Conservation (phyloP, 2,797 vertebrate genomes). For the Acestrorhynchus altus region DNA sequence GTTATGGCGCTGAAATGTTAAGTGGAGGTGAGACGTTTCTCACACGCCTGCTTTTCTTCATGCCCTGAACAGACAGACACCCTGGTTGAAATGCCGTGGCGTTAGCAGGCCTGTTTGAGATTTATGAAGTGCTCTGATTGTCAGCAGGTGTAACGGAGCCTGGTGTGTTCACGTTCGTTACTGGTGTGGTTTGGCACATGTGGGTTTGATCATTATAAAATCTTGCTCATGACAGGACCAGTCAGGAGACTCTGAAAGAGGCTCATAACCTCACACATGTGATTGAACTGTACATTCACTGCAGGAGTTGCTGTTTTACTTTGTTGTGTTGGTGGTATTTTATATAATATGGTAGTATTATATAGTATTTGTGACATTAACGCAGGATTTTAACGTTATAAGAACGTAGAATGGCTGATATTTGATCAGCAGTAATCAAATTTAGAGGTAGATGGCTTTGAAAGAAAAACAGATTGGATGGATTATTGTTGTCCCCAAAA, state of each 20-base stretch:
- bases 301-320: background rate
- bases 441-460: no score
- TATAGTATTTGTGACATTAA: no score
- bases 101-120: constrained; percentile 1
- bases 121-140: constrained; percentile 9
- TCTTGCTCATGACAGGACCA: constrained; percentile 35
- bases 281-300: background rate
- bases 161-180: constrained; percentile 45
- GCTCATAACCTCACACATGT: background rate
- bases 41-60: background rate
- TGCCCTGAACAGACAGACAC: background rate
- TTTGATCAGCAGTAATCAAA: background rate
- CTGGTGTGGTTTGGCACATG: constrained; percentile 55
- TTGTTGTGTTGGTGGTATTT: no score
- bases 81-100: background rate
- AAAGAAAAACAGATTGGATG: no score
- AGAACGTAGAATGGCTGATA: background rate
- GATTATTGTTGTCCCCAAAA: background rate
- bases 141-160: constrained; percentile 8
- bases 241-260: constrained; percentile 6
- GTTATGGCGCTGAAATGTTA: background rate
- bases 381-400: no score
- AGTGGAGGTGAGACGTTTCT: background rate
- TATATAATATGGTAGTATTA: no score
- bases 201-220: constrained; percentile 66